These are phyloP conservation scores for Teleogryllus occipitalis DNA, from an alignment of 1,140 invertebrate species.

Conservation along the genomic window DNA sequence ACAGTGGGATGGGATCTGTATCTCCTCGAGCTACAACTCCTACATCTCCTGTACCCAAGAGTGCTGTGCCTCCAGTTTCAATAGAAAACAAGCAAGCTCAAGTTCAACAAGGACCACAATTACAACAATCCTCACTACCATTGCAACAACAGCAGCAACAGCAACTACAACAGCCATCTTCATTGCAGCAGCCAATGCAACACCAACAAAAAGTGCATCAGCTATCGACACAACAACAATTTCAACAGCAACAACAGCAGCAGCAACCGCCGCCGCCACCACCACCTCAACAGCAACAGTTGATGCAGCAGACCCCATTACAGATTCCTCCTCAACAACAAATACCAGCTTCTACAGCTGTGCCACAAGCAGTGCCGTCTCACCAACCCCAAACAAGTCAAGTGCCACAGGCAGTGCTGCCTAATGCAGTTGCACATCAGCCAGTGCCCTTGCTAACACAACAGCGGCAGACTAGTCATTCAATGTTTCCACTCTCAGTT, in stretches of 20 bases:
- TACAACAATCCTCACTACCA: neutral
- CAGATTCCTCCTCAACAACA: neutral
- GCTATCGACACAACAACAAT: neutral
- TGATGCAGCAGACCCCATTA: too few species aligned
- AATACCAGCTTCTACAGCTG: neutral
- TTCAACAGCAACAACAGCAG: neutral
- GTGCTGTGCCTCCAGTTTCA: slow-evolving; percentile 3
- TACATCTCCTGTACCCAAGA: slow-evolving; percentile 17
- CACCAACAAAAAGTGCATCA: slow-evolving; percentile 17
- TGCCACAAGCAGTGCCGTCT: slow-evolving; percentile 26
- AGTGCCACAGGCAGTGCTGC: slow-evolving; percentile 13
- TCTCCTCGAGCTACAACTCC: slow-evolving; percentile 18
- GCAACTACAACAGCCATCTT: slow-evolving; percentile 22
- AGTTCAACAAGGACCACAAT: too few species aligned
- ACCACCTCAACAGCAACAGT: slow-evolving; percentile 25
- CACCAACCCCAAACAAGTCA: slow-evolving; percentile 20
- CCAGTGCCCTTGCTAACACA: neutral
- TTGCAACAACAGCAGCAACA: slow-evolving; percentile 16
- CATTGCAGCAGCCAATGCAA: slow-evolving; percentile 21
- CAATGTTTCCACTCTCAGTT: neutral
- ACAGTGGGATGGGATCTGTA: neutral
- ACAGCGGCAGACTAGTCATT: slow-evolving; percentile 14
- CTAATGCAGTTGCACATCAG: neutral
- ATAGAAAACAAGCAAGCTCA: neutral
- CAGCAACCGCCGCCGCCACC: slow-evolving; percentile 27